Evolutionary conservation across 2,888 invertebrate genomes (phyloP), one percentile per base, ranked within the genome.

Genomic region (Ennomos erosarius): DNA sequence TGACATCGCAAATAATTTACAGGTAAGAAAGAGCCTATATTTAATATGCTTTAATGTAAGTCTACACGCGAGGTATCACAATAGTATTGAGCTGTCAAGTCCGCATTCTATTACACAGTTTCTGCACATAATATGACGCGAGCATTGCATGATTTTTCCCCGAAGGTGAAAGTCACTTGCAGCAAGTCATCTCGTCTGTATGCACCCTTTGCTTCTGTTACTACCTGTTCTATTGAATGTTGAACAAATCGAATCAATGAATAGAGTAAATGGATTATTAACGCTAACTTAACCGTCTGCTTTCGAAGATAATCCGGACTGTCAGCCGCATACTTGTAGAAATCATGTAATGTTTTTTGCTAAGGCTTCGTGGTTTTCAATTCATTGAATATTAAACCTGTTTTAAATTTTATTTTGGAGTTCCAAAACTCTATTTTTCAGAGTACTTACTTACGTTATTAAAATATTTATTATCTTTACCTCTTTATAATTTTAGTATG

Each of bases 101-200:
- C 40, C 38, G 57, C 45, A 56, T 65, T 67, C 69, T 64, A 65
- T 49, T 64, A 52, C 64, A 67, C 50, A 63, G 57, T 63, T 62
- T 58, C 45, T 59, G 65, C 67, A 71, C 68, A 67, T 66, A 68
- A 64, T 69, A 64, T 80, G 75, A 76, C 74, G 74, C 70, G 70
- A 75, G 68, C 72, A 67, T 74, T 75, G 74, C 71, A 75, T 77
- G 75, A 70, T 69, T 78, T 68, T 67, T 68, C 70, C 67, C 60
- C 66, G 78, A 79, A 81, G 81, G 81, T 81, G 79, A 79, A 79
- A 81, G 79, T 79, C 76, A 78, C 70, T 67, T 64, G 67, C 69
- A 68, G 69, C 73, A 65, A 75, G 71, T 75, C 70, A 74, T 81
- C 76, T 75, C 67, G 71, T 76, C 76, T 74, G 76, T 72, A 79